phyloP scores from a whole-genome alignment of 1,140 invertebrate genomes.

The Drosophila persimilis region DNA sequence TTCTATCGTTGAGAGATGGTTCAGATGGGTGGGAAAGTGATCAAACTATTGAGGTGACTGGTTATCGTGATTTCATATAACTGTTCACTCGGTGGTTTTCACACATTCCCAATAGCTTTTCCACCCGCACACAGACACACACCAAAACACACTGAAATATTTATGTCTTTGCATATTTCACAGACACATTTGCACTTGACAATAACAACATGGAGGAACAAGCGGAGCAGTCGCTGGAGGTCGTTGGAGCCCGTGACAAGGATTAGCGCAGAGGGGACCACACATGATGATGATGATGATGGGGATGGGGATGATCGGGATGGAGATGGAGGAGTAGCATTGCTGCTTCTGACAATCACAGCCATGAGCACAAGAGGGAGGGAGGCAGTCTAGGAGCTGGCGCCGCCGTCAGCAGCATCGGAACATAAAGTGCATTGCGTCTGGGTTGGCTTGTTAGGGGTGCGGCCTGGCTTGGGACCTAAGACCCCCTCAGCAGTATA shows the following conservation, averaged over 20 bases:
- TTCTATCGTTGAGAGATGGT: background rate
- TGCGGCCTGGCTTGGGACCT: conserved; percentile 10
- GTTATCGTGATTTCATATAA: conserved; percentile 29
- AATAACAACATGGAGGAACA: conserved; percentile 70
- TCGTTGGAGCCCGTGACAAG: conserved; percentile 49
- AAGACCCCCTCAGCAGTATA: conserved; percentile 27
- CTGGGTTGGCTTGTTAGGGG: conserved; percentile 55
- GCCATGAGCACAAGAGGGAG: conserved; percentile 20
- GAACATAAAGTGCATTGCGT: conserved; percentile 76
- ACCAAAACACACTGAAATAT: conserved; percentile 66
- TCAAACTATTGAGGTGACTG: conserved; percentile 9
- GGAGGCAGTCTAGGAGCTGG: conserved; percentile 38
- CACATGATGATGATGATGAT: conserved; percentile 31
- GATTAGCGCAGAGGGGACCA: conserved; percentile 58
- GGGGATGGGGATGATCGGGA: conserved; percentile 55
- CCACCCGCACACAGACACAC: conserved; percentile 12
- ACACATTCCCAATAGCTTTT: conserved; percentile 63
- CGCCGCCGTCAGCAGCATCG: conserved; percentile 55
- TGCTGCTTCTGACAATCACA: conserved; percentile 65
- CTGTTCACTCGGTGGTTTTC: conserved; percentile 38
- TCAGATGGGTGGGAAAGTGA: background rate
- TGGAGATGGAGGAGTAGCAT: background rate
- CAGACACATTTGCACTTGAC: conserved; percentile 76
- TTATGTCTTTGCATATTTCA: conserved; percentile 80
- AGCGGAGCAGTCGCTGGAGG: conserved; percentile 32